Evolutionary conservation across 1,140 invertebrate genomes (phyloP).

Genomic region (Rhizoglyphus robini): DNA sequence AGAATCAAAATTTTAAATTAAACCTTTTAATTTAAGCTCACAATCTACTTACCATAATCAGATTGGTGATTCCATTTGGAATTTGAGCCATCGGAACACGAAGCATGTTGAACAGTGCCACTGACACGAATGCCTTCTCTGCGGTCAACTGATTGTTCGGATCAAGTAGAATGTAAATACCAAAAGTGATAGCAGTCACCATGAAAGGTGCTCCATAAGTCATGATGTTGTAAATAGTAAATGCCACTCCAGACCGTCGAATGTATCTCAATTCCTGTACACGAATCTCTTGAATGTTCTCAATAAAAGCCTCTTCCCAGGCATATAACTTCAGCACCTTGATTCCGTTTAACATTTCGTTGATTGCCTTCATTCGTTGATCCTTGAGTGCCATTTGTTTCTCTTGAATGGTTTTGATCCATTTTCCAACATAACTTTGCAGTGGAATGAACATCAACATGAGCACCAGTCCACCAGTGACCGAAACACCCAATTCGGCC

Average conservation of each 20-base stretch:
- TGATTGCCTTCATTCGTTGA: constrained; percentile 33
- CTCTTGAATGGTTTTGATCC: constrained; percentile 35
- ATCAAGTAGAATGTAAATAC: constrained; percentile 72
- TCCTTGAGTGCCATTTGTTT: constrained; percentile 33
- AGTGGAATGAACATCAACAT: constrained; percentile 73
- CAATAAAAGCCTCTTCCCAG: too few species aligned
- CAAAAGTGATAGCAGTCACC: constrained; percentile 49
- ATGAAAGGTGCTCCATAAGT: constrained; percentile 30
- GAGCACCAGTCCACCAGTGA: constrained; percentile 73
- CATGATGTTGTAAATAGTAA: constrained; percentile 22
- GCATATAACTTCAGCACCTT: constrained; percentile 29
- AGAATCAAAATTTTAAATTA: too few species aligned
- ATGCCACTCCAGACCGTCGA: constrained; percentile 17
- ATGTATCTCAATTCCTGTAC: constrained; percentile 24
- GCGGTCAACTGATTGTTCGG: constrained; percentile 60
- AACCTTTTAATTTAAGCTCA: too few species aligned
- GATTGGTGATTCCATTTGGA: constrained; percentile 45
- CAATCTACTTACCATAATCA: constrained; percentile 39
- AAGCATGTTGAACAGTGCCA: too few species aligned
- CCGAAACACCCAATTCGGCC: constrained; percentile 51
- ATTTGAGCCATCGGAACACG: constrained; percentile 95
- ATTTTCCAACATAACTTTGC: constrained; percentile 33
- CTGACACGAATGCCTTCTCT: constrained; percentile 66
- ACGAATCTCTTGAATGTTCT: constrained; percentile 24
- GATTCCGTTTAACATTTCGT: constrained; percentile 33